Evolutionary conservation across 2,888 invertebrate genomes (phyloP), one percentile per base, ranked within the genome.

Genomic region (Colletes collaris): DNA sequence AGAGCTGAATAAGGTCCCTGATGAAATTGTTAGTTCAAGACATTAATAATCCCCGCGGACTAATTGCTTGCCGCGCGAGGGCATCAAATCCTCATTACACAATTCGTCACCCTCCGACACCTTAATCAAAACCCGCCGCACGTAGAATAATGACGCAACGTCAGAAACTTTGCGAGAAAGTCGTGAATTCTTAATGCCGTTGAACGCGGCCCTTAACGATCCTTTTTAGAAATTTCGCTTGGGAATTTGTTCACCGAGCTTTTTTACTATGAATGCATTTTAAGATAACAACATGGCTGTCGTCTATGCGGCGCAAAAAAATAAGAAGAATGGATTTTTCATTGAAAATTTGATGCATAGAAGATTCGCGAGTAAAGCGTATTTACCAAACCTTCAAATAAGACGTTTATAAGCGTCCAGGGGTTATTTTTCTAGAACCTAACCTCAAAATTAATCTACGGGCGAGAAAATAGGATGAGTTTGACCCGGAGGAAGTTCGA

Each of bases 41-140:
- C 88, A 88, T 88, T 88, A 88, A 88, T 88, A 87, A 88, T 81
- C 75, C 58, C 70, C 49, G 75, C 68, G 78, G 87, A 84, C 86
- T 88, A 88, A 88, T 88, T 88, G 84, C 85, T 84, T 83, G 82
- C 83, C 70, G 83, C 79, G 88, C 79, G 84, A 85, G 86, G 82
- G 87, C 88, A 87, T 88, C 86, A 87, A 88, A 88, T 86, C 83
- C 85, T 81, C 86, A 83, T 88, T 88, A 89, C 84, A 87, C 88
- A 86, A 90, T 90, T 90, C 90, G 90, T 90, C 89, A 90, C 87
- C 90, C 89, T 89, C 87, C 87, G 88, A 90, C 89, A 85, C 88
- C 89, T 89, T 89, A 90, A 90, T 90, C 90, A 88, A 90, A 90
- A 89, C 85, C 77, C 81, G 78, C 83, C 83, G 82, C 79, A 86